Base-by-base conservation (phyloP, 2,888 invertebrate genomes). In the Cacoxenus indagator region DNA sequence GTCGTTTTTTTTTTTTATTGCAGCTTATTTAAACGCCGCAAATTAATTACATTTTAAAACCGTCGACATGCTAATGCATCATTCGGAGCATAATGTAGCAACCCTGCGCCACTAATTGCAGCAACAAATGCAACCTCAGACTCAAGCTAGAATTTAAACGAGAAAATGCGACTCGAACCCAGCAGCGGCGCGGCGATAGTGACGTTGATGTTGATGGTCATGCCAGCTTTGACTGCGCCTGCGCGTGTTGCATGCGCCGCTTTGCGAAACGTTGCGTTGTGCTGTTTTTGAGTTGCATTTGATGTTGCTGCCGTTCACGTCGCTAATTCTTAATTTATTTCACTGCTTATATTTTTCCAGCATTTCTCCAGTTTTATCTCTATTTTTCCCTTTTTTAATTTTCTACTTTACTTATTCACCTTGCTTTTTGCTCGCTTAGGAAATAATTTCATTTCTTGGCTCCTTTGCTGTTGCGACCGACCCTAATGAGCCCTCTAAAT, bases 371-470 rank as follows among this genome's bases (percentile, higher is more conserved):
- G 26, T n/a, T 45, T 29, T 46, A 6, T 1, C 19, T 22, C 19
- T 6, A 26, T 62, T 62, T 31, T 70, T 74, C 71, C 70, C 68
- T 69, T 72, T 77, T 75, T 65, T 31, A 70, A 66, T 73, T 72
- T 68, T 73, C 70, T 67, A 70, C 68, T 73, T 70, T 68, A 72
- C 68, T 73, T 65, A 65, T 14, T 37, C 62, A 75, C 71, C 69
- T 71, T 14, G 70, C 70, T 71, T 73, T 70, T 67, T 64, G 70
- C 73, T 70, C 71, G 70, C 76, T 79, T 76, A 77, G 69, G 75
- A 70, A 77, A 74, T 78, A 81, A 79, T 79, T 80, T 77, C 77
- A 75, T 81, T 81, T 62, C n/a, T 29, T 24, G 61, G 61, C 61
- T 26, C n/a, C 61, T 24, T 62, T 62, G 8, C 67, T 62, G 64